phyloP scores from a whole-genome alignment of 2,113 vertebrate species.

The Nycticebus coucang region DNA sequence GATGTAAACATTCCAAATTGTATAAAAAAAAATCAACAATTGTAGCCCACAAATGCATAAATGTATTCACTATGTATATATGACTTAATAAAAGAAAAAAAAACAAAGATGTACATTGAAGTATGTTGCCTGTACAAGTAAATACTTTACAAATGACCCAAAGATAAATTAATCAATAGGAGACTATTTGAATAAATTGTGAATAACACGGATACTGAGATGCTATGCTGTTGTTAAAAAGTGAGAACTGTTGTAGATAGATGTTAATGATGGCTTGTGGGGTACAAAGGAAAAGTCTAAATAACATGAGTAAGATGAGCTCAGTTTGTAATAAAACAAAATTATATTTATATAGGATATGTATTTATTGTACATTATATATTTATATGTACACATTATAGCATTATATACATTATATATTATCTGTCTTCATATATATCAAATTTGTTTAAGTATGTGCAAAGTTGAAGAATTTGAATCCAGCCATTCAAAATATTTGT shows the following conservation, averaged over 20 bases:
- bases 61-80: no score
- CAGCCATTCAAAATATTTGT: constrained; percentile 3
- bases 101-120: no score
- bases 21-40: no score
- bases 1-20: no score
- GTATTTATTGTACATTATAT: neutral
- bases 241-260: neutral
- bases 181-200: constrained; percentile 34
- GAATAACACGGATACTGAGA: neutral
- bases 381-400: neutral
- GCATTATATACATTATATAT: neutral
- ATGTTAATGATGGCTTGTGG: neutral
- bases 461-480: neutral
- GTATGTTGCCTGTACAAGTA: no score
- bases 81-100: no score
- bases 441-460: neutral
- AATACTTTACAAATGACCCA: constrained; percentile 13
- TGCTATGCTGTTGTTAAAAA: neutral
- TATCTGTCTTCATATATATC: neutral
- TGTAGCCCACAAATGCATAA: no score
- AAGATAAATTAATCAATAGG: neutral
- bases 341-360: neutral
- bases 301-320: neutral
- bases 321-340: neutral
- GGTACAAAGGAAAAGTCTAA: neutral